Evolutionary conservation across 2,797 vertebrate species (phyloP), one percentile per base, ranked within the genome.

Genomic region (Falco naumanni): DNA sequence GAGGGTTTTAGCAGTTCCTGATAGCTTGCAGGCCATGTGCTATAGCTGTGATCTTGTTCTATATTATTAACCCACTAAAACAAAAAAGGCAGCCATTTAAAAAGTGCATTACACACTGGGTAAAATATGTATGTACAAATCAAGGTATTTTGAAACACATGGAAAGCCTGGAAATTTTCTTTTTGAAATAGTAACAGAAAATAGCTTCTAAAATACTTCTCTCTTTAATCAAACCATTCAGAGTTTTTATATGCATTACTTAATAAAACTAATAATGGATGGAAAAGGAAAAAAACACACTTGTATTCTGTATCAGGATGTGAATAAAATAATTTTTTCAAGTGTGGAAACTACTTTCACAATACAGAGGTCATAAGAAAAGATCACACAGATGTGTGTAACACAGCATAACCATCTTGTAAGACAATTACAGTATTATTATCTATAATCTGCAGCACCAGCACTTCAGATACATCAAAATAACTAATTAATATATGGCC

Each of bases 61-160:
- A 99, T 98, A 94, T 99, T 98, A 97, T 99, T 99, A 84, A 99
- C 90, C 99, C 99, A 99, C 99, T 99, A 95, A 71, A 92, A 96
- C 70, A 71, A 95, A 59, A 71, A 79, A 76, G 11, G 4, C 39
- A 96, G 43, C n/a, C 60, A 76, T 84, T 82, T 86, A 37, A 86
- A 86, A 96, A 85, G 71, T 18, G 61, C 4, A 60, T 16, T 3
- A 8, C 33, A 33, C 17, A 54, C 1, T 10, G 14, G 75, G 19
- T 83, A 74, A 78, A 88, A 37, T 34, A 86, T 1, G 7, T 39
- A 24, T 29, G 4, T 61, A 90, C 37, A 76, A 41, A 51, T 11
- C 59, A 57, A 76, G 16, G 2, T 29, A 48, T 14, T 28, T 48
- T 60, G 45, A 68, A 83, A 66, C 10, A 43, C 5, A 47, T 8